Conservation (phyloP, 2,113 vertebrate genomes). For the Ciconia stormi region DNA sequence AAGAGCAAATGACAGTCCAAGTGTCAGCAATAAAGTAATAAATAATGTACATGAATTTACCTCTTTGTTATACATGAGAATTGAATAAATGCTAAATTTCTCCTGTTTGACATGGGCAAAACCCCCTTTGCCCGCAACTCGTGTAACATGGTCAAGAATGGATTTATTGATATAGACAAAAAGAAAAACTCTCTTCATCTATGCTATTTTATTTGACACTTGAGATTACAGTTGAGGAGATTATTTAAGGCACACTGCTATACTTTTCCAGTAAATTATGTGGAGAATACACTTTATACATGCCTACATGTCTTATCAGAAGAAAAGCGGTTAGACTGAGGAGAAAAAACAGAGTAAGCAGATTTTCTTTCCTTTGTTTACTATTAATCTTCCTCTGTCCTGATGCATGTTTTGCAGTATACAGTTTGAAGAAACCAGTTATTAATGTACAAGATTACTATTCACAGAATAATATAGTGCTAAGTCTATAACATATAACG, state of each 20-base stretch:
- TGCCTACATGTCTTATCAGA: neutral
- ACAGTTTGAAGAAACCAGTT: neutral
- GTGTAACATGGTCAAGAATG: neutral
- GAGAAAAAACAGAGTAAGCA: neutral
- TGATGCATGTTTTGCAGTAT: neutral
- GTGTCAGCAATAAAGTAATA: neutral
- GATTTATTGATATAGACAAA: neutral
- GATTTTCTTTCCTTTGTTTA: neutral
- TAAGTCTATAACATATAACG: neutral
- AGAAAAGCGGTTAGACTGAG: neutral
- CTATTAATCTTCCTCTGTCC: neutral
- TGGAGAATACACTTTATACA: neutral
- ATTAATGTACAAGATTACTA: neutral
- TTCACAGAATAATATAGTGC: neutral
- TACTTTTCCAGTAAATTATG: neutral
- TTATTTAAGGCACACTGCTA: neutral
- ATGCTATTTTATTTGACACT: neutral
- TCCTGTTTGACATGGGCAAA: neutral
- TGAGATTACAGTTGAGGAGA: neutral
- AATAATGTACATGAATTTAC: neutral
- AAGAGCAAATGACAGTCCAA: neutral
- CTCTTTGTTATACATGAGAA: neutral
- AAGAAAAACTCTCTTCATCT: neutral
- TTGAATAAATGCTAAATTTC: neutral
- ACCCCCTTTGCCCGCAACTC: neutral